Base-by-base conservation (phyloP, 2,113 vertebrate genomes). In the Anthoscopus minutus region DNA sequence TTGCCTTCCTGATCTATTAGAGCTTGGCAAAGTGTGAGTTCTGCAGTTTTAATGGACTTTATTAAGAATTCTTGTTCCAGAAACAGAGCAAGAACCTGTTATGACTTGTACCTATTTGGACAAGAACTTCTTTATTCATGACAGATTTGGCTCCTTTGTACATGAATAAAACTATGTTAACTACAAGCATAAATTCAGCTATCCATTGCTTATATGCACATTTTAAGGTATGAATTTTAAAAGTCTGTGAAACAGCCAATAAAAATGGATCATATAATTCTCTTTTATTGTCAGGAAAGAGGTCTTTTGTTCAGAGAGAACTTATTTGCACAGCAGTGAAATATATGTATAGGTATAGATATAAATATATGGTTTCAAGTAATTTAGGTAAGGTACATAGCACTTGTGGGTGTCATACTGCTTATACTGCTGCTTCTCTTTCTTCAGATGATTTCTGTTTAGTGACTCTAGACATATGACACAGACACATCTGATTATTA, bases 41-140 rank as follows among this genome's bases (percentile, higher is more conserved):
- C 72, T 95, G 67, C 64, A 81, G 21, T 92, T 96, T 96, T 81
- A 90, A 92, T 92, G 51, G 57, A 56, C 91, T 90, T 92, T 18
- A 85, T 88, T 91, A 94, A 77, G 61, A 82, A 77, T 8, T 6
- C 24, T 27, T 71, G 22, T 78, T 95, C 83, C 53, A 67, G 79
- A 90, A 95, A 83, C 20, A 82, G 15, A 64, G 22, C n/a, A n/a
- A 94, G 31, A 74, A 73, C 58, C 38, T 93, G 40, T 50, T 86
- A 92, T 48, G 40, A 18, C 47, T 92, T 67, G 31, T 48, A 56
- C 47, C 61, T 74, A 62, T 74, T 81, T 83, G 40, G 67, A 64
- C n/a, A 93, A 73, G 33, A 74, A 33, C 5, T 56, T 67, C 86
- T 89, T 61, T 73, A 78, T 81, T 90, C 70, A 70, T 78, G 51